Evolutionary conservation across 2,888 invertebrate species (phyloP), one percentile per base, ranked within the genome.

Genomic region (Mythimna loreyi): DNA sequence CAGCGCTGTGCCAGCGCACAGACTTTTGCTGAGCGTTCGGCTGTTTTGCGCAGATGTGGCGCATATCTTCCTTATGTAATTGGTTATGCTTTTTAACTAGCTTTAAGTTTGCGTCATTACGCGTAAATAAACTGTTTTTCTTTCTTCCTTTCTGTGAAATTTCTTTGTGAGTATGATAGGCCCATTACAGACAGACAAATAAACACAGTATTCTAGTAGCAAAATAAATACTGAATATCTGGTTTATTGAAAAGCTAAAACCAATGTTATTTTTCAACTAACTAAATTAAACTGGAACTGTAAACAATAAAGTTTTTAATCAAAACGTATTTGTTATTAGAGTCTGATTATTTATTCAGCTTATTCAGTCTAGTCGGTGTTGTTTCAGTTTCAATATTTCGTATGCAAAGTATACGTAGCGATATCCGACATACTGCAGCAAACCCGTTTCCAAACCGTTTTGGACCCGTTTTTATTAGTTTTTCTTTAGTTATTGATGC

Each of bases 391-490:
- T 78, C 86, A 78, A 65, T 86, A 91, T 89, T 89, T 90, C 89
- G 86, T 89, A 93, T 93, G 92, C 92, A 93, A 93, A 94, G 92
- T 80, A 84, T 82, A 80, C 73, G 78, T 83, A 85, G 68, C 84
- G 83, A 87, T 84, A 87, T 86, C 86, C 86, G 87, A 86, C 85
- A 81, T 84, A 87, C 79, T 85, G 84, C 84, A 87, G 85, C 75
- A 79, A 84, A 84, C 82, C 75, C 80, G 79, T 84, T 36, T 36
- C 75, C 79, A 84, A 84, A 82, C 75, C 80, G 79, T 84, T 36
- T 36, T 36, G 28, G 4, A 36, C 11, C 11, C 11, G 36, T 36
- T 84, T n/a, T 85, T 78, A 87, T 90, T 88, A 83, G 86, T 85
- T 88, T 87, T 86, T 81, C 79, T 87, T 87, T 84, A 81, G 82